phyloP scores from a whole-genome alignment of 2,797 vertebrate species.

The Babyrousa celebensis region DNA sequence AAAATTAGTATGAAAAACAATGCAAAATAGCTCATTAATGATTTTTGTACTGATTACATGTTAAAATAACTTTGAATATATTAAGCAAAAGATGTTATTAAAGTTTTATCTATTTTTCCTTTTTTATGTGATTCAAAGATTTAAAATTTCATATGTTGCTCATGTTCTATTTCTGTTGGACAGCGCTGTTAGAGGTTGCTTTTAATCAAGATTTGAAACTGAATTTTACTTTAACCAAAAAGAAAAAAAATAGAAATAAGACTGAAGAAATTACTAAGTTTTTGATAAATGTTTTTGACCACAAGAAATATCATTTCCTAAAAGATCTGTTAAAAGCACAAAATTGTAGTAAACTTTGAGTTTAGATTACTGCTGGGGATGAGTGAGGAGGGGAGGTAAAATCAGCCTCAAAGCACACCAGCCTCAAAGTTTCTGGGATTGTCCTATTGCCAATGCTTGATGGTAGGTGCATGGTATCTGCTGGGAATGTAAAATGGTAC shows the following conservation, averaged over 20 bases:
- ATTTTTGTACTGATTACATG: neutral
- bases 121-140: neutral
- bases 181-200: neutral
- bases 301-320: neutral
- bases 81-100: neutral
- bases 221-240: conserved; percentile 6
- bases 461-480: neutral
- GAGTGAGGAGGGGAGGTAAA: neutral
- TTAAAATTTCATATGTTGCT: neutral
- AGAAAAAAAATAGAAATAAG: neutral
- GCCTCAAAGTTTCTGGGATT: neutral
- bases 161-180: neutral
- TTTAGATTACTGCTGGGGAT: neutral
- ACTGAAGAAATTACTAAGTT: neutral
- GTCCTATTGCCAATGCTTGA: neutral
- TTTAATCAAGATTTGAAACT: neutral
- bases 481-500: neutral
- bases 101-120: neutral
- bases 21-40: neutral
- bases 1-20: neutral
- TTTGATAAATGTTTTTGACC: neutral
- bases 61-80: neutral
- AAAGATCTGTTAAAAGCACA: neutral
- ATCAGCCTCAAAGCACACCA: neutral
- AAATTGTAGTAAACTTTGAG: neutral